Evolutionary conservation across 2,797 vertebrate genomes (phyloP), one percentile per base, ranked within the genome.

Genomic region (Melanogrammus aeglefinus): DNA sequence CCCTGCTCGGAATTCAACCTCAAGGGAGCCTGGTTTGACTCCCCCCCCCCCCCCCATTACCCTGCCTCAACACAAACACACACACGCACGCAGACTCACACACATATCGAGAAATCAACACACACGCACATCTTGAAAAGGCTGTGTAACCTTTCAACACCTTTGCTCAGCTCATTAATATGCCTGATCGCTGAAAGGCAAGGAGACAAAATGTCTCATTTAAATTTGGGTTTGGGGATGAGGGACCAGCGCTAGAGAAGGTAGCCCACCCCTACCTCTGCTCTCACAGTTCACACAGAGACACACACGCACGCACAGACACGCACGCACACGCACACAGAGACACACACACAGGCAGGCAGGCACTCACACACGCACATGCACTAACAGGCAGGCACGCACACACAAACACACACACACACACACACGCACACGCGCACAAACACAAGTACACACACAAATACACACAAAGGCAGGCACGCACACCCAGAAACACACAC

Each of bases 141-240:
- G 3, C 81, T 73, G 63, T 80, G 81, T 90, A 91, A 93, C 92
- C 91, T 92, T 92, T 92, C 83, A 79, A 86, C 87, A 83, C 81
- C 71, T 78, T 86, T 85, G 80, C 79, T 81, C 74, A 83, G 80
- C 89, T 88, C 88, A 90, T 92, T 92, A 92, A 91, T 91, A 92
- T 91, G 87, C 87, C 76, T 85, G 86, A 80, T 85, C 31, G 90
- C 92, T 90, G 84, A 92, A 89, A 92, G 89, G 91, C 89, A 87
- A 85, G 80, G 81, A 87, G 83, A 75, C 87, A 90, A 92, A 93
- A 93, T 93, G 91, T 92, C 92, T 92, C 90, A 92, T 92, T 92
- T 92, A 89, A 92, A 92, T 91, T 86, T 91, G 77, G 76, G 87
- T 86, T 76, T 33, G 41, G 75, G 41, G 79, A 82, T 83, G 85